phyloP scores from a whole-genome alignment of 2,797 vertebrate genomes.

The Triplophysa yarkandensis region DNA sequence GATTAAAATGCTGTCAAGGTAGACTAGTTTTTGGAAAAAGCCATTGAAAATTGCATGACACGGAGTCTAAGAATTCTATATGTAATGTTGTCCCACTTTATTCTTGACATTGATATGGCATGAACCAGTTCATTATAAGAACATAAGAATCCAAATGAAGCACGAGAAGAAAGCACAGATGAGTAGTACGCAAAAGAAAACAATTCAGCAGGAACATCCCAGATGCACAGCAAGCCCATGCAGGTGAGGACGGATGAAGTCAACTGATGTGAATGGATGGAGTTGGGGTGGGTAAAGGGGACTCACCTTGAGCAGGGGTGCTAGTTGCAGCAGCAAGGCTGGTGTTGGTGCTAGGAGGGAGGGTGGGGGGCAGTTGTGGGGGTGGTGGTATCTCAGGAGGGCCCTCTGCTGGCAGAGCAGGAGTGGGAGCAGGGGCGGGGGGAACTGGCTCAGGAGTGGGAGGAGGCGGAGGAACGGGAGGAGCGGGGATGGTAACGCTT shows the following conservation, averaged over 20 bases:
- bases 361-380: constrained; percentile 89
- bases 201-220: background rate
- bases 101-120: background rate
- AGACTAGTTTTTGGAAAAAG: background rate
- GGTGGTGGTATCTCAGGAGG: constrained; percentile 91
- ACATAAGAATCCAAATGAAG: constrained; percentile 23
- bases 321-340: constrained; percentile 75
- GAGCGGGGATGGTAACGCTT: constrained; percentile 62
- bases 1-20: background rate
- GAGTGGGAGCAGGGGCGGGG: constrained; percentile 62
- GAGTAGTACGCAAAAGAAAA: background rate
- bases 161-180: constrained; percentile 49
- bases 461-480: constrained; percentile 64
- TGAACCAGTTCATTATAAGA: constrained; percentile 8
- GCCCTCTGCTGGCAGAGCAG: constrained; percentile 79
- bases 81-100: background rate
- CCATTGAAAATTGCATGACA: background rate
- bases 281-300: constrained; percentile 46
- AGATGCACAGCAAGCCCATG: constrained; percentile 13
- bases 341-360: constrained; percentile 82
- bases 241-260: constrained; percentile 23
- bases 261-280: constrained; percentile 26
- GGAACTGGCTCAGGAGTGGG: constrained; percentile 66
- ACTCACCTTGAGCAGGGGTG: constrained; percentile 95
- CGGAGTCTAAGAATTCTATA: background rate